phyloP scores from a whole-genome alignment of 1,140 invertebrate genomes.

The Zaprionus ghesquierei region DNA sequence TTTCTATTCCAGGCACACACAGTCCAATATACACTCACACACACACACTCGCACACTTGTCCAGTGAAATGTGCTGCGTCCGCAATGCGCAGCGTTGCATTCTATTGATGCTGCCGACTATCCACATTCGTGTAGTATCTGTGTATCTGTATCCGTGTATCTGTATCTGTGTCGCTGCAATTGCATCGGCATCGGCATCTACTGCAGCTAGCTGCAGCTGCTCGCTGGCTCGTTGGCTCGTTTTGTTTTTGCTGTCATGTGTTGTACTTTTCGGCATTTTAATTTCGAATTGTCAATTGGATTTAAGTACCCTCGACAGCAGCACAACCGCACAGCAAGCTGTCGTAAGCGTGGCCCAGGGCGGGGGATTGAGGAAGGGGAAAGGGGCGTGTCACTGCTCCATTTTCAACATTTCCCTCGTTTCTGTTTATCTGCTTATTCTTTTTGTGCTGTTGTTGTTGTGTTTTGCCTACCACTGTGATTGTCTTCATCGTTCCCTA shows the following conservation, averaged over 20 bases:
- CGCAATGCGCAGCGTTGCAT: slow-evolving; percentile 72
- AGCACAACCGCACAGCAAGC: slow-evolving; percentile 41
- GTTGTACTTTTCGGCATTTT: slow-evolving; percentile 78
- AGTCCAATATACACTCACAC: slow-evolving; percentile 42
- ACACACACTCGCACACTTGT: slow-evolving; percentile 16
- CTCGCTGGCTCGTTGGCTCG: slow-evolving; percentile 33
- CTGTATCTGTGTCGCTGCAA: slow-evolving; percentile 13
- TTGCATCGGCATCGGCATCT: slow-evolving; percentile 6
- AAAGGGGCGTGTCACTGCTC: neutral
- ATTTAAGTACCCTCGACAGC: slow-evolving; percentile 72
- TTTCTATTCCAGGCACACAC: slow-evolving; percentile 71
- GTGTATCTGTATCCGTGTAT: slow-evolving; percentile 22
- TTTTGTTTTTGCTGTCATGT: slow-evolving; percentile 54
- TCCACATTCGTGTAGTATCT: slow-evolving; percentile 1
- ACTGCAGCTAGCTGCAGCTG: slow-evolving; percentile 17
- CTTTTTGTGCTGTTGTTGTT: neutral
- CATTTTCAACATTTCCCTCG: slow-evolving; percentile 16
- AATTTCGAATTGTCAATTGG: slow-evolving; percentile 82
- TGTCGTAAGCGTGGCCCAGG: neutral
- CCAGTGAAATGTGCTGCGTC: slow-evolving; percentile 63
- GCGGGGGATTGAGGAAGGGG: neutral
- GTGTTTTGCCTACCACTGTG: slow-evolving; percentile 1
- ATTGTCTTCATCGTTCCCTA: slow-evolving; percentile 72
- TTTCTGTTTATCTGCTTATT: slow-evolving; percentile 2
- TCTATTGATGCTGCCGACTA: slow-evolving; percentile 47